These are phyloP conservation scores for Spea bombifrons DNA, from an alignment of 2,113 vertebrate genomes.

Conservation along the genomic window DNA sequence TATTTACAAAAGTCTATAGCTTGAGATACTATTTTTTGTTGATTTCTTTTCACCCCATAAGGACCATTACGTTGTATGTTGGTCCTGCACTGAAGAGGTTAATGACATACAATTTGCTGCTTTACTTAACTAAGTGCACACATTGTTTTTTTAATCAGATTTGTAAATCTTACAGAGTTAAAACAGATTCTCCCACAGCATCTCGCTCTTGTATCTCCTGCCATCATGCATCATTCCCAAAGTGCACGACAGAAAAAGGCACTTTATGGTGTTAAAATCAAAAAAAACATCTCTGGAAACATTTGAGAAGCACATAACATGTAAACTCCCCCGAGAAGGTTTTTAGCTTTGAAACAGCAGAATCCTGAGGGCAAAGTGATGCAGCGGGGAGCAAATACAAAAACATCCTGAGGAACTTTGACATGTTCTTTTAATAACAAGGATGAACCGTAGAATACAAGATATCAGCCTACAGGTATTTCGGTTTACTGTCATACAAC, in stretches of 20 bases:
- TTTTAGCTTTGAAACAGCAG: slow-evolving; percentile 47
- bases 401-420: slow-evolving; percentile 45
- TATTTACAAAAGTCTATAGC: no score
- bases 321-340: slow-evolving; percentile 43
- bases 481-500: slow-evolving; percentile 21
- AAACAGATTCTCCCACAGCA: slow-evolving; percentile 46
- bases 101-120: slow-evolving; percentile 24
- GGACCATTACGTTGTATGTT: background rate
- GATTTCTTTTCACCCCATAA: no score
- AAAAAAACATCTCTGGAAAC: slow-evolving; percentile 43
- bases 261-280: slow-evolving; percentile 50
- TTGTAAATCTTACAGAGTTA: slow-evolving; percentile 42
- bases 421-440: slow-evolving; percentile 47
- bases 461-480: slow-evolving; percentile 42
- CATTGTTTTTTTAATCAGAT: slow-evolving; percentile 32
- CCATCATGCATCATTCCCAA: slow-evolving; percentile 48
- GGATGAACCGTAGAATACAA: slow-evolving; percentile 38
- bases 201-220: slow-evolving; percentile 44
- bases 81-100: slow-evolving; percentile 12
- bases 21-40: no score
- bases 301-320: slow-evolving; percentile 46
- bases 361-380: slow-evolving; percentile 47
- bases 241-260: slow-evolving; percentile 49
- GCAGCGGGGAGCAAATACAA: slow-evolving; percentile 45
- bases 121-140: slow-evolving; percentile 44